Percentiles rank a stretch among this genome's conserved stretches.
Conservation (phyloP, 2,888 invertebrate species). For the Drosophila pseudotalamancana region DNA sequence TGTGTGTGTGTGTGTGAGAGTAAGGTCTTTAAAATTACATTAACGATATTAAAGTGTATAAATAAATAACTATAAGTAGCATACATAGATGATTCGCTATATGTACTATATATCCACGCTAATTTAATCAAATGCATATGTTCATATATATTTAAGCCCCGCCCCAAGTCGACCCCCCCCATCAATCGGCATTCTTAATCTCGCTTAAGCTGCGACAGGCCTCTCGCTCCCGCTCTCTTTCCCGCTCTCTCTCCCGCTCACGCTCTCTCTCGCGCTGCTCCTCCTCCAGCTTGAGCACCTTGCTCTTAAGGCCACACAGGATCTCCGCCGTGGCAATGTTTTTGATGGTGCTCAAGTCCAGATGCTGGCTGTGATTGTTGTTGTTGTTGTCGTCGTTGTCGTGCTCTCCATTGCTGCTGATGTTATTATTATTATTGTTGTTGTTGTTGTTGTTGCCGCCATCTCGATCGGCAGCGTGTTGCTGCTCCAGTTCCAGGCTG, state of each 20-base stretch:
- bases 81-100: slow-evolving; percentile 54
- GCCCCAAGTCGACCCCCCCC: slow-evolving; percentile 28
- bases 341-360: slow-evolving; percentile 79
- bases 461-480: slow-evolving; percentile 34
- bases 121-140: slow-evolving; percentile 71
- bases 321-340: slow-evolving; percentile 82
- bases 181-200: slow-evolving; percentile 80
- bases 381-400: slow-evolving; percentile 56
- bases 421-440: slow-evolving; percentile 38
- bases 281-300: slow-evolving; percentile 81
- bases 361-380: slow-evolving; percentile 74
- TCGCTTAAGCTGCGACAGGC: slow-evolving; percentile 75
- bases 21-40: slow-evolving; percentile 63
- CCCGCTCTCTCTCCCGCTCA: slow-evolving; percentile 45
- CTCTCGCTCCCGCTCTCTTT: slow-evolving; percentile 54
- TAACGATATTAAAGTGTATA: slow-evolving; percentile 72
- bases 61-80: slow-evolving; percentile 78
- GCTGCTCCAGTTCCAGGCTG: slow-evolving; percentile 52
- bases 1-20: slow-evolving; percentile 4
- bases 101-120: slow-evolving; percentile 38
- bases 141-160: slow-evolving; percentile 45
- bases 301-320: slow-evolving; percentile 79
- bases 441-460: slow-evolving; percentile 29
- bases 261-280: slow-evolving; percentile 69
- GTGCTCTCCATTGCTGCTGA: slow-evolving; percentile 40